Percentiles rank a stretch among this genome's conserved stretches.
phyloP scores from a whole-genome alignment of 1,140 invertebrate species.

The Danaus plexippus region DNA sequence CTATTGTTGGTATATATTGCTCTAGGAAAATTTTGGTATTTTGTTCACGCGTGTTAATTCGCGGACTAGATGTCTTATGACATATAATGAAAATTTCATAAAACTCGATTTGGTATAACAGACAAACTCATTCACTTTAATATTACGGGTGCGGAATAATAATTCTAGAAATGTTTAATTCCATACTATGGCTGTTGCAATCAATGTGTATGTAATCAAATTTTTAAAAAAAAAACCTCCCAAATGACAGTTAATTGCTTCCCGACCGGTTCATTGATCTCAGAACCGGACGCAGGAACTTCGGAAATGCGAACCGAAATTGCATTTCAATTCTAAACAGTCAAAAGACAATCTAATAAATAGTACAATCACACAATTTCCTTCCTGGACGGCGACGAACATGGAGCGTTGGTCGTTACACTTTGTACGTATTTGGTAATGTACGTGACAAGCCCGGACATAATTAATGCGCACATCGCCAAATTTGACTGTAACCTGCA shows the following conservation, averaged over 20 bases:
- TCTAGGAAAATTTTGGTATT: too few species aligned
- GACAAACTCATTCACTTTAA: too few species aligned
- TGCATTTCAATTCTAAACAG: constrained; percentile 46
- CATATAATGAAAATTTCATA: too few species aligned
- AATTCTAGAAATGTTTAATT: too few species aligned
- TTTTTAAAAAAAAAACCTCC: too few species aligned
- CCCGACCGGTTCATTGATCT: constrained; percentile 24
- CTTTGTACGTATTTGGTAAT: constrained; percentile 51
- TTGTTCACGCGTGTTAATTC: too few species aligned
- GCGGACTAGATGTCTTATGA: too few species aligned
- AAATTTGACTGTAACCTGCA: constrained; percentile 44
- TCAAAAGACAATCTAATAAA: constrained; percentile 24
- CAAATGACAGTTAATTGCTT: not conserved
- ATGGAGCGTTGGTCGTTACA: constrained; percentile 46
- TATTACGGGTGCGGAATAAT: too few species aligned
- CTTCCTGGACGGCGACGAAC: constrained; percentile 50
- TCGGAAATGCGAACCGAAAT: constrained; percentile 58
- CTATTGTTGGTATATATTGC: too few species aligned
- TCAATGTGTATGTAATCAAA: too few species aligned
- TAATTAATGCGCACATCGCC: constrained; percentile 63
- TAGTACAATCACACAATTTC: constrained; percentile 59
- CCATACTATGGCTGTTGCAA: too few species aligned
- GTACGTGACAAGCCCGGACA: constrained; percentile 54
- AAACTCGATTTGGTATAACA: too few species aligned
- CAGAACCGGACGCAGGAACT: constrained; percentile 25